A percentile compares a stretch with the other conserved stretches of the same genome.
phyloP scores from a whole-genome alignment of 2,797 vertebrate genomes.

The Gobio occitaniae region DNA sequence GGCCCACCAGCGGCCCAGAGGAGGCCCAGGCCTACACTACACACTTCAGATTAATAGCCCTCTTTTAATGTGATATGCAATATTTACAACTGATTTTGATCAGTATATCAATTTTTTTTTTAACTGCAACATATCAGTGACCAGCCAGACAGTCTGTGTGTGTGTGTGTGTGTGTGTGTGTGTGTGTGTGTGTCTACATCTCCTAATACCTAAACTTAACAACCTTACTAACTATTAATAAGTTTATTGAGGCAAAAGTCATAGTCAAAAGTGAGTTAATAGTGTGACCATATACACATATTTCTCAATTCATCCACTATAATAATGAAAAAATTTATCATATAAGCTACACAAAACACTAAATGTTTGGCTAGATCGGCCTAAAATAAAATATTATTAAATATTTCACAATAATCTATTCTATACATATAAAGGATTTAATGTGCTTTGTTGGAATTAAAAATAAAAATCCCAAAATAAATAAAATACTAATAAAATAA shows the following conservation, averaged over 20 bases:
- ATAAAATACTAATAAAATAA: too few species aligned
- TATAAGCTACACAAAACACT: not conserved
- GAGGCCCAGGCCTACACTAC: conserved; percentile 63
- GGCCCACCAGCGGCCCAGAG: conserved; percentile 69
- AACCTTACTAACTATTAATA: too few species aligned
- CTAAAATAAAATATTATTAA: not conserved
- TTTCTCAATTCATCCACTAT: not conserved
- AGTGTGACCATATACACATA: not conserved
- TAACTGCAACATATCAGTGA: not conserved
- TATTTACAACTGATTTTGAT: not conserved
- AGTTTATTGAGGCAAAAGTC: too few species aligned
- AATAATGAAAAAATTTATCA: not conserved
- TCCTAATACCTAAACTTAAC: too few species aligned
- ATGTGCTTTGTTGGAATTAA: not conserved
- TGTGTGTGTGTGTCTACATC: too few species aligned
- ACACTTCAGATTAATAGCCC: not conserved
- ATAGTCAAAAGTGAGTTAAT: too few species aligned
- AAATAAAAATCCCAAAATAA: too few species aligned
- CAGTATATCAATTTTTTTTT: not conserved
- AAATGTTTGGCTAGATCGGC: not conserved
- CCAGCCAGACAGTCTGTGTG: too few species aligned
- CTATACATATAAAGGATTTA: not conserved
- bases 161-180: too few species aligned
- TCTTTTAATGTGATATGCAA: not conserved
- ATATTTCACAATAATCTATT: not conserved